A percentile compares a stretch with the other conserved stretches of the same genome.
Evolutionary conservation across 2,113 vertebrate species (phyloP).

Genomic region (Hypomesus transpacificus): DNA sequence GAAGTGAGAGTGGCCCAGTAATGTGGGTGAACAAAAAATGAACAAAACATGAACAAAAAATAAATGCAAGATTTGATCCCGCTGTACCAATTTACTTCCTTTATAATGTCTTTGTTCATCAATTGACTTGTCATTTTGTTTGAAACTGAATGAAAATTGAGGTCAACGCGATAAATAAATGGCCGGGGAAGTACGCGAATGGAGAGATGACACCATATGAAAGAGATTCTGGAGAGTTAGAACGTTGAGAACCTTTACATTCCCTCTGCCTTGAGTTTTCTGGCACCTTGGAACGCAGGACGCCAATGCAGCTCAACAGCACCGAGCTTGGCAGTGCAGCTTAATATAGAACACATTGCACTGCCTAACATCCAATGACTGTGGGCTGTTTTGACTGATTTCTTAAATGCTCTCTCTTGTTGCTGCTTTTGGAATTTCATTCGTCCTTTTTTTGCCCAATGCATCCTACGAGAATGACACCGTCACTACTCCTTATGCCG

Average conservation of each 20-base stretch:
- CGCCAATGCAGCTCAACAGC: conserved; percentile 22
- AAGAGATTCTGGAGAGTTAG: conserved; percentile 49
- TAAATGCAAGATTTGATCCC: conserved; percentile 49
- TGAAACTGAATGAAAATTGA: conserved; percentile 54
- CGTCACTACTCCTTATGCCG: conserved; percentile 9
- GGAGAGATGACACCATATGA: conserved; percentile 62
- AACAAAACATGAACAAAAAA: conserved; percentile 55
- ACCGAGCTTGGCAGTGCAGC: conserved; percentile 18
- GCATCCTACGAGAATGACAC: conserved; percentile 40
- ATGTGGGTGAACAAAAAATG: conserved; percentile 48
- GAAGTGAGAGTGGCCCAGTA: conserved; percentile 50
- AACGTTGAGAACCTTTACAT: conserved; percentile 31
- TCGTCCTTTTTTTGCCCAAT: conserved; percentile 39
- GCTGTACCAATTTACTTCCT: conserved; percentile 46
- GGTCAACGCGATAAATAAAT: conserved; percentile 72
- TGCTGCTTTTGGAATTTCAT: conserved; percentile 31
- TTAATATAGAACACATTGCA: conserved; percentile 37
- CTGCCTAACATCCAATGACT: conserved; percentile 41
- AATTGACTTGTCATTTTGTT: conserved; percentile 65
- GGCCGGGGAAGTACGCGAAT: conserved; percentile 63
- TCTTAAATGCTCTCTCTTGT: conserved; percentile 16
- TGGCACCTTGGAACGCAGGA: conserved; percentile 13
- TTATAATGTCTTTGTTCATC: conserved; percentile 58
- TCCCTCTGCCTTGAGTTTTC: conserved; percentile 27
- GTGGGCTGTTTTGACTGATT: conserved; percentile 23